These are phyloP conservation scores for Phaethon lepturus DNA, from an alignment of 2,113 vertebrate species.

Conservation along the genomic window DNA sequence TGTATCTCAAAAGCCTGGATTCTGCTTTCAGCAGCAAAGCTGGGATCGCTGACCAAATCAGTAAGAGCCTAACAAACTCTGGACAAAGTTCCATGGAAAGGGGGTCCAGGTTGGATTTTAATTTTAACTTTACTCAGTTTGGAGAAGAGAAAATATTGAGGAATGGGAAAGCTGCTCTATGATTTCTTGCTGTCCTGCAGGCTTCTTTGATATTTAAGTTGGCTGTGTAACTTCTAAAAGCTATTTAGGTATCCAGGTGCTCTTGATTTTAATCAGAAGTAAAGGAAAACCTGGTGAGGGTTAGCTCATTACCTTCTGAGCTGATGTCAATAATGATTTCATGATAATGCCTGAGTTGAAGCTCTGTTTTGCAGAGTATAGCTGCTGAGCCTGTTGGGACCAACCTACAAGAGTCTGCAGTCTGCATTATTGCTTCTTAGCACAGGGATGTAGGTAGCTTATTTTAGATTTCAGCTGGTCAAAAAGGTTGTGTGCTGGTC, in stretches of 20 bases:
- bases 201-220: not conserved
- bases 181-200: not conserved
- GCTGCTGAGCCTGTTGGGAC: not conserved
- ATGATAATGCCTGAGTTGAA: not conserved
- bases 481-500: not conserved
- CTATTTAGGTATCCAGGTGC: not conserved
- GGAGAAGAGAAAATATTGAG: not conserved
- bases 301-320: not conserved
- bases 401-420: not conserved
- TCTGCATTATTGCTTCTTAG: not conserved
- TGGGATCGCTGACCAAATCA: not conserved
- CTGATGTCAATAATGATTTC: not conserved
- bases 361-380: not conserved
- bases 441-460: not conserved
- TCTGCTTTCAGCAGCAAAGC: not conserved
- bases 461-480: not conserved
- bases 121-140: not conserved
- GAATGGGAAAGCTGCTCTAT: not conserved
- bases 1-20: not conserved
- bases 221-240: not conserved
- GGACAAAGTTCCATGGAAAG: not conserved
- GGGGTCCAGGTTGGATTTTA: not conserved
- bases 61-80: not conserved
- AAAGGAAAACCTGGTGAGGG: not conserved
- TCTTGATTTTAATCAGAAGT: not conserved